Evolutionary conservation across 2,888 invertebrate species (phyloP).

Genomic region (Adelphocoris suturalis): DNA sequence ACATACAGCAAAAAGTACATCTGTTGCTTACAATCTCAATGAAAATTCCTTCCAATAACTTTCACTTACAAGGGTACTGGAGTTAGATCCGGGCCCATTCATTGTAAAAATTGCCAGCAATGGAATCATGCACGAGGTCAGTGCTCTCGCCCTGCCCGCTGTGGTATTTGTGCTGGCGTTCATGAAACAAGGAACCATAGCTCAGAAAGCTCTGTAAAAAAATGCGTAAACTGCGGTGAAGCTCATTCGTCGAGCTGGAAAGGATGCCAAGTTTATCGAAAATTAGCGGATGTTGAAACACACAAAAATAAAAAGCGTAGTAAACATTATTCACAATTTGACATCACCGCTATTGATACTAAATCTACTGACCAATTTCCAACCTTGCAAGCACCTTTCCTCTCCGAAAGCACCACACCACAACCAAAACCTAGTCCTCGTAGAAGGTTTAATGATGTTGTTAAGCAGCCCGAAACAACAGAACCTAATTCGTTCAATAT

Average conservation of each 20-base stretch:
- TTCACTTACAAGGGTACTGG: too few species aligned
- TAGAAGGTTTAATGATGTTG: background rate
- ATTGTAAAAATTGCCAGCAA: background rate
- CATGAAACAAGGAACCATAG: background rate
- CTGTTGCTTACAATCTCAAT: too few species aligned
- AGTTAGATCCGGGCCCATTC: background rate
- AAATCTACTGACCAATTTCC: background rate
- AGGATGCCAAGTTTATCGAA: background rate
- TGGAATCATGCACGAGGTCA: slow-evolving; percentile 30
- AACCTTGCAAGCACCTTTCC: background rate
- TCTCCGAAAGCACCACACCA: background rate
- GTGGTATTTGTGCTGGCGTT: background rate
- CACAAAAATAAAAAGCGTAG: too few species aligned
- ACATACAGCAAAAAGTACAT: too few species aligned
- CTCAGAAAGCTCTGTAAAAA: background rate
- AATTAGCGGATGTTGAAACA: background rate
- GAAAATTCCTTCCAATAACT: too few species aligned
- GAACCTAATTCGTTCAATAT: background rate
- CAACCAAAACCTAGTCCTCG: background rate
- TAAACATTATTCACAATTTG: background rate
- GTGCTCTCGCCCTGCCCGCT: background rate
- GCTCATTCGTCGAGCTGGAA: slow-evolving; percentile 12
- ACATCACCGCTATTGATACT: background rate
- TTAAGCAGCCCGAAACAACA: background rate
- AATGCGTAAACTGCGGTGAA: slow-evolving; percentile 23